Percentiles rank a stretch among this genome's conserved stretches.
Evolutionary conservation across 2,113 vertebrate genomes (phyloP).

Genomic region (Bubalus kerabau): DNA sequence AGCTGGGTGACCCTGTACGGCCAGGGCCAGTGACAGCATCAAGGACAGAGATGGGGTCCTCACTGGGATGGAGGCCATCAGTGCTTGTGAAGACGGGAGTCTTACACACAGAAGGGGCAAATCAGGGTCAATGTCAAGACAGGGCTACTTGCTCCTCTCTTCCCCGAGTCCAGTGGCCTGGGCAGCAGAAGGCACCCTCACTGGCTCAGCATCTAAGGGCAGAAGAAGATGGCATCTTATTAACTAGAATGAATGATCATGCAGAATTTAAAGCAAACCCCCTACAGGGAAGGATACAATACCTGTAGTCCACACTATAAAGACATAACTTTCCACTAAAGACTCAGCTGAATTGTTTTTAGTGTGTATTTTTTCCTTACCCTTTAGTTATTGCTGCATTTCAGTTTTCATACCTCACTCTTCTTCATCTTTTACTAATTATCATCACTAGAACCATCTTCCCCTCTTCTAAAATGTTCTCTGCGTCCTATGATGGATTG

Average conservation of each 20-base stretch:
- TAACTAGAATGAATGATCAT: neutral
- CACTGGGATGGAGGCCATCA: neutral
- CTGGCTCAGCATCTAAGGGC: slow-evolving; percentile 35
- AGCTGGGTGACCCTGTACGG: neutral
- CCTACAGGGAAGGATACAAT: neutral
- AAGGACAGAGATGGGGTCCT: neutral
- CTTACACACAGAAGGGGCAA: neutral
- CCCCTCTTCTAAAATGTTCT: neutral
- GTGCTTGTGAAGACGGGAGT: neutral
- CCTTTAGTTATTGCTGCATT: neutral
- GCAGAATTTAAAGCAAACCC: neutral
- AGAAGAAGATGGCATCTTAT: neutral
- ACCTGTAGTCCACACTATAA: neutral
- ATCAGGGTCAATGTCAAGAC: neutral
- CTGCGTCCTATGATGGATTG: neutral
- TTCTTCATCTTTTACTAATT: neutral
- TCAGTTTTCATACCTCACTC: slow-evolving; percentile 26
- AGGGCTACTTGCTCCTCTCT: neutral
- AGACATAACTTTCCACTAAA: neutral
- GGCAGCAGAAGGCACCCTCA: neutral
- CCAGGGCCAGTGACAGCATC: neutral
- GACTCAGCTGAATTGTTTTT: neutral
- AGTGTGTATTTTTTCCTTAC: neutral
- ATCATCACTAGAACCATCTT: neutral
- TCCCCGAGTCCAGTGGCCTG: neutral